Base-by-base conservation (phyloP, 2,888 invertebrate genomes). In the Cerastis rubricosa region DNA sequence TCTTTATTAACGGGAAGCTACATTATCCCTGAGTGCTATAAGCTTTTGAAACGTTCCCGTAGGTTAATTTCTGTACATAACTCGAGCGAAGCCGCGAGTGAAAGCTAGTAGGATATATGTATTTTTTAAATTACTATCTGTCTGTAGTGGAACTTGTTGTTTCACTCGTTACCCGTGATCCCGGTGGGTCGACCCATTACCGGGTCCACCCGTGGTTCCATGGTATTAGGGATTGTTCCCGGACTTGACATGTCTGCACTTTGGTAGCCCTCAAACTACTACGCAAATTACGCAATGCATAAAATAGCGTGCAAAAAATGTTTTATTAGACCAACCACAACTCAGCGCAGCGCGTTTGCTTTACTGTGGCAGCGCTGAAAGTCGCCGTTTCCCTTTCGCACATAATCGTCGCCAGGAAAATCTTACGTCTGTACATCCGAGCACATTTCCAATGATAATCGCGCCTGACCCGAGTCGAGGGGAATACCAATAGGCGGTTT, bases 401-500 rank as follows among this genome's bases (percentile, higher is more conserved):
- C 70, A 68, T 49, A 74, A 78, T 74, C 64, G 12, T 47, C 54
- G 29, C 14, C 29, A 67, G 63, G 43, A 81, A 85, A 88, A 90
- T 84, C 74, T 88, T 89, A 78, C 88, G 92, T 91, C 84, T 93
- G 87, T 78, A 71, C 57, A 65, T 73, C 71, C 87, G 67, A 81
- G 77, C 78, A 87, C 89, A 90, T 91, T 91, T 89, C 86, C 89
- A 89, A 90, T 91, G 91, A 87, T 91, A 91, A 92, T 92, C 89
- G 89, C 81, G 83, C 81, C 78, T 78, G 84, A 19, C 69, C 87
- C 65, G 86, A 74, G 85, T 87, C 86, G 85, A 80, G 85, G 88
- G 82, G 93, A 93, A 93, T 94, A 93, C 89, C 89, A 93, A 94
- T 93, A 87, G 87, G 87, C 87, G 84, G 89, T 94, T 92, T 89